A percentile compares a stretch with the other conserved stretches of the same genome.
phyloP scores from a whole-genome alignment of 2,888 invertebrate genomes.

The Mellilla xanthometata region DNA sequence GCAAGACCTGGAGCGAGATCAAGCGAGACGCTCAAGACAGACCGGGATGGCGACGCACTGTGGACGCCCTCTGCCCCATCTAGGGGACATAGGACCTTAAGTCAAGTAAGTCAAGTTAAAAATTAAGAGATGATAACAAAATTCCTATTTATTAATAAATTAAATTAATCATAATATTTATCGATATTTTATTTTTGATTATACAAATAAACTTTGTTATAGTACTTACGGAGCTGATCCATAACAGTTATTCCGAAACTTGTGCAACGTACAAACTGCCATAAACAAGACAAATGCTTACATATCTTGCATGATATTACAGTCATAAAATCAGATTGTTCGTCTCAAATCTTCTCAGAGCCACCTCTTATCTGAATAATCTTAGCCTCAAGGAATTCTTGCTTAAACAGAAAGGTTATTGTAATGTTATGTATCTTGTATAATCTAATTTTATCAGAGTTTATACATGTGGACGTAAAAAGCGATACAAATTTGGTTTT shows the following conservation, averaged over 20 bases:
- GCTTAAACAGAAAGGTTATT: constrained; percentile 36
- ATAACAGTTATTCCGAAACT: background rate
- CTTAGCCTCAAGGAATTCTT: constrained; percentile 25
- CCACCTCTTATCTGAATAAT: constrained; percentile 19
- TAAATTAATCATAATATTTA: no score
- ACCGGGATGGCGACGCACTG: no score
- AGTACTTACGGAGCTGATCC: background rate
- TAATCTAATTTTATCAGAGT: constrained; percentile 35
- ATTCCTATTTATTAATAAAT: no score
- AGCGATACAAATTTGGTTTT: constrained; percentile 7
- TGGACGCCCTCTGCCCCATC: no score
- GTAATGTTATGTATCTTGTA: constrained; percentile 39
- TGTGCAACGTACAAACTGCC: constrained; percentile 18
- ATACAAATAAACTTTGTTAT: no score
- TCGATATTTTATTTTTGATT: no score
- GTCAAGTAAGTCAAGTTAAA: no score
- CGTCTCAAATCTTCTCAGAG: constrained; percentile 10
- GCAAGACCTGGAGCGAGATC: no score
- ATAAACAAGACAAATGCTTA: constrained; percentile 18
- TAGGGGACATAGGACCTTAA: no score
- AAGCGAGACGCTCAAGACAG: no score
- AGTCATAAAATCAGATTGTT: constrained; percentile 19
- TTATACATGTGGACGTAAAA: constrained; percentile 20
- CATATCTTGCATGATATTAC: constrained; percentile 13
- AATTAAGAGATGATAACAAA: no score